These are phyloP conservation scores for Forbesichthys agassizii DNA, from an alignment of 2,113 vertebrate genomes.

Conservation along the genomic window DNA sequence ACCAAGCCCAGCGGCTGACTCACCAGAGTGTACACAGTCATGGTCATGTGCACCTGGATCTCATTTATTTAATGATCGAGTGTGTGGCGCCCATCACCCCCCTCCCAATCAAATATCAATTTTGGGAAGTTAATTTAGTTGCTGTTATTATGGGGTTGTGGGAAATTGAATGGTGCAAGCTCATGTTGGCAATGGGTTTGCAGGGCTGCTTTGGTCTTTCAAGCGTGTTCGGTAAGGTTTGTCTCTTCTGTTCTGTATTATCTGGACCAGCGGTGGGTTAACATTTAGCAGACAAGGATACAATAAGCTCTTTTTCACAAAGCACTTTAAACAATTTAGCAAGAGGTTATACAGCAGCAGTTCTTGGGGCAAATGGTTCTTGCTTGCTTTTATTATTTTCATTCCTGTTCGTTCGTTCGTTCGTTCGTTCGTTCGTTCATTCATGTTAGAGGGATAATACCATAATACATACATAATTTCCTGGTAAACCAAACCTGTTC, in stretches of 20 bases:
- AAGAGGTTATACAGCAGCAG: neutral
- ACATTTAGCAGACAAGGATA: too few relatives aligned
- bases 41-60: constrained; percentile 46
- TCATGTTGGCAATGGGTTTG: constrained; percentile 6
- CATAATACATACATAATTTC: too few relatives aligned
- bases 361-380: neutral
- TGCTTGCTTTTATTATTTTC: too few relatives aligned
- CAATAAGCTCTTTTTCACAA: too few relatives aligned
- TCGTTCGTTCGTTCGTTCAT: too few relatives aligned
- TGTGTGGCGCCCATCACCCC: neutral
- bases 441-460: too few relatives aligned
- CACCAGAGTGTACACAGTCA: constrained; percentile 17
- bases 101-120: constrained; percentile 16
- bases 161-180: neutral
- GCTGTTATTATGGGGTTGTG: constrained; percentile 11
- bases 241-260: neutral
- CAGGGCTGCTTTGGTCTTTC: constrained; percentile 1
- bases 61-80: constrained; percentile 43
- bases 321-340: too few relatives aligned
- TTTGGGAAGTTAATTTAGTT: constrained; percentile 16
- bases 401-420: too few relatives aligned
- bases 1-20: constrained; percentile 27
- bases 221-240: constrained; percentile 10
- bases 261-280: neutral
- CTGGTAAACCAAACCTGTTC: too few relatives aligned